These are phyloP conservation scores for Vidua macroura DNA, from an alignment of 2,113 vertebrate species.

Conservation along the genomic window DNA sequence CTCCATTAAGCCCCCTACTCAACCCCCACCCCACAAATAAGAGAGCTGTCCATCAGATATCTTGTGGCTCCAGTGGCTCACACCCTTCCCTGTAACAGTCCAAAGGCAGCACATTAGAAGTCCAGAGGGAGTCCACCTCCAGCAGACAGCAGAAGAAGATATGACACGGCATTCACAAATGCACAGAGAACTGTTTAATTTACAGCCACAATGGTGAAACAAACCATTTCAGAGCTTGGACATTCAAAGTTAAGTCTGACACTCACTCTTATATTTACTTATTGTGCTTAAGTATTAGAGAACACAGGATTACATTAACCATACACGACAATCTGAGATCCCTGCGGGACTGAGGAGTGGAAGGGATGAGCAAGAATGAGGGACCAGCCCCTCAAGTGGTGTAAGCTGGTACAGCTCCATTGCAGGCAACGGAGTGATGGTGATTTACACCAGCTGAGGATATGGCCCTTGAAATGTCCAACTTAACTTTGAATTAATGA, in stretches of 20 bases:
- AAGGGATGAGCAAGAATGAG: constrained; percentile 60
- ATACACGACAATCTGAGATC: constrained; percentile 36
- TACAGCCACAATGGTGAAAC: constrained; percentile 70
- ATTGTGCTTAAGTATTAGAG: constrained; percentile 68
- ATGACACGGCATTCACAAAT: constrained; percentile 64
- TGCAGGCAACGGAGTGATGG: neutral
- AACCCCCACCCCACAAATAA: neutral
- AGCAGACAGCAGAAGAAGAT: constrained; percentile 52
- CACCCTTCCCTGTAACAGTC: constrained; percentile 13
- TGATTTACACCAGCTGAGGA: constrained; percentile 64
- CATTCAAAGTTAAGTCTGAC: constrained; percentile 72
- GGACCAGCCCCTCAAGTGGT: constrained; percentile 67
- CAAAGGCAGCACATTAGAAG: neutral
- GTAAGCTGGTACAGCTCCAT: constrained; percentile 56
- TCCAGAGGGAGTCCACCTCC: constrained; percentile 20
- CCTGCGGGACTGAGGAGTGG: constrained; percentile 31
- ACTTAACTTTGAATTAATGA: constrained; percentile 66
- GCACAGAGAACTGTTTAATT: constrained; percentile 72
- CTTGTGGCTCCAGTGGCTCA: neutral
- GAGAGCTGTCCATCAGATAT: neutral
- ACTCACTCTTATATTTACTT: constrained; percentile 65
- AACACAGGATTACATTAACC: constrained; percentile 60
- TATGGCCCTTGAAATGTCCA: constrained; percentile 56
- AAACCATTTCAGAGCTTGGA: constrained; percentile 67
- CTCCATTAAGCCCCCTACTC: neutral